These are phyloP conservation scores for Drosophila heteroneura DNA, from an alignment of 2,888 invertebrate genomes.

Conservation along the genomic window DNA sequence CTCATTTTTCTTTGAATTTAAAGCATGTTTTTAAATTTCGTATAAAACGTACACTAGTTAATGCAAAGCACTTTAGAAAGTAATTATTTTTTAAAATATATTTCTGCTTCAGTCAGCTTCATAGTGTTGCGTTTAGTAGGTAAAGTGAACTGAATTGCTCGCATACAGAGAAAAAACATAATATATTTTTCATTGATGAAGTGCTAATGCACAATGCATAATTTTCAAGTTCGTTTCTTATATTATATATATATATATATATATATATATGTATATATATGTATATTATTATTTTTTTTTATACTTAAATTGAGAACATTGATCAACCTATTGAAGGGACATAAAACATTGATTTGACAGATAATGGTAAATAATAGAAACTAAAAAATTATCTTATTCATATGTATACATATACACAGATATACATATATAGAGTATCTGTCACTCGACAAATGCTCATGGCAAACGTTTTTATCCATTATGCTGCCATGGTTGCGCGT, in stretches of 20 bases:
- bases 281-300: neutral
- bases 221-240: neutral
- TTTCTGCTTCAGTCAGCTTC: neutral
- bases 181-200: neutral
- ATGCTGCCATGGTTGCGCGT: slow-evolving; percentile 26
- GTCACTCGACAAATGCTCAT: neutral
- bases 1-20: neutral
- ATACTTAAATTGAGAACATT: neutral
- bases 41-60: neutral
- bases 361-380: neutral
- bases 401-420: no score
- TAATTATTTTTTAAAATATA: neutral
- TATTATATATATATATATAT: no score
- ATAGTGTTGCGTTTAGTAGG: neutral
- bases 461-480: neutral
- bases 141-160: neutral
- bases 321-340: neutral
- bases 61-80: neutral
- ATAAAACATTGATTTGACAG: neutral
- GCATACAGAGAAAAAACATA: neutral
- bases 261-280: no score
- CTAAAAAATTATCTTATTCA: neutral
- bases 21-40: neutral
- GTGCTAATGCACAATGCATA: neutral
- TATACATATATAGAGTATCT: slow-evolving; percentile 7